Conservation (phyloP, 2,113 vertebrate species). For the Spea bombifrons region DNA sequence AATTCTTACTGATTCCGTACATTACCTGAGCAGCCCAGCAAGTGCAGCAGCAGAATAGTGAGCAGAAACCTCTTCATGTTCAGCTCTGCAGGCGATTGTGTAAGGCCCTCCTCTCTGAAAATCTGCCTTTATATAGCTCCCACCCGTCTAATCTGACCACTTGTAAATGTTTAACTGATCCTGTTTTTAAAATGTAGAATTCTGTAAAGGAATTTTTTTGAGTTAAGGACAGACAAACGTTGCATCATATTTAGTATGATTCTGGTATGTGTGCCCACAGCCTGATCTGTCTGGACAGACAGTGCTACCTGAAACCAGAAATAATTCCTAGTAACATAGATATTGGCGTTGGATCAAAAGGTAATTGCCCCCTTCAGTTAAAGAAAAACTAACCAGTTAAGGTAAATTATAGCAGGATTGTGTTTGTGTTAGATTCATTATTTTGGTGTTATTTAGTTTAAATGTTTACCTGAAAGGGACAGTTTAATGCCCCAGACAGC, state of each 20-base stretch:
- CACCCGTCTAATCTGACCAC: not conserved
- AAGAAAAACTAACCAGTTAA: too few relatives aligned
- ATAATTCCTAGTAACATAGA: too few relatives aligned
- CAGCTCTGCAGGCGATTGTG: not conserved
- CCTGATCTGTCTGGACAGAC: too few relatives aligned
- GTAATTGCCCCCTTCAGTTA: too few relatives aligned
- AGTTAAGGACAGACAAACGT: not conserved
- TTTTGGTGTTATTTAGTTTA: too few relatives aligned
- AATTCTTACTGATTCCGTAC: not conserved
- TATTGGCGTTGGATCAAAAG: too few relatives aligned
- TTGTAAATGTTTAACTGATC: constrained; percentile 29
- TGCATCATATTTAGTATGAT: not conserved
- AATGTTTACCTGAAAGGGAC: too few relatives aligned
- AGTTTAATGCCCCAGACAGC: too few relatives aligned
- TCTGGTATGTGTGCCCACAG: too few relatives aligned
- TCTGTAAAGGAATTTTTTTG: constrained; percentile 1
- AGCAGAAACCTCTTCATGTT: constrained; percentile 1
- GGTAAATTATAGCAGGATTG: too few relatives aligned
- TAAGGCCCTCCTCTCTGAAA: not conserved
- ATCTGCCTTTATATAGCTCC: constrained; percentile 5
- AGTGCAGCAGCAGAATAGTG: not conserved
- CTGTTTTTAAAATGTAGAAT: not conserved
- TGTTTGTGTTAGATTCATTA: too few relatives aligned
- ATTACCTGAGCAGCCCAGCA: constrained; percentile 28
- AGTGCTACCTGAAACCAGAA: too few relatives aligned